phyloP scores from a whole-genome alignment of 2,888 invertebrate genomes.

The Ecliptopera silaceata region DNA sequence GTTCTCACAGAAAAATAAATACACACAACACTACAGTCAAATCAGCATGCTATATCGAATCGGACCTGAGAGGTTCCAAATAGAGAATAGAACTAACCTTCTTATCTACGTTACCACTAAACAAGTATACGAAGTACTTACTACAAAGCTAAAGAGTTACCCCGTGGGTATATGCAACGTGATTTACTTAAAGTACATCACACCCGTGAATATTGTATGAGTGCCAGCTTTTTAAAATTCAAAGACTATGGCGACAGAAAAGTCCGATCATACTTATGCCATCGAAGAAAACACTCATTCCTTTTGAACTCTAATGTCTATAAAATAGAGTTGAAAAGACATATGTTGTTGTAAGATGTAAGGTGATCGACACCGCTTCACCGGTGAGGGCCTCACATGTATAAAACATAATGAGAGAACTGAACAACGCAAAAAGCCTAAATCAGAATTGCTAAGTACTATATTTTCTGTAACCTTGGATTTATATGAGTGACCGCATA shows the following conservation, averaged over 20 bases:
- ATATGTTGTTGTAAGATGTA: conserved; percentile 34
- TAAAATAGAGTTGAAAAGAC: conserved; percentile 40
- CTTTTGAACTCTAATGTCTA: conserved; percentile 23
- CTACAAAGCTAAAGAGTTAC: neutral
- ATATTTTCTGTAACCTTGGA: conserved; percentile 73
- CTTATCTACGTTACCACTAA: neutral
- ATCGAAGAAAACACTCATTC: conserved; percentile 2
- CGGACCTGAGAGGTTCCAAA: no score
- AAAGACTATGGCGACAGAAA: conserved; percentile 30
- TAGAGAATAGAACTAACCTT: no score
- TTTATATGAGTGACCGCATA: conserved; percentile 57
- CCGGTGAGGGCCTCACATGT: conserved; percentile 64
- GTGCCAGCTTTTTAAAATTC: conserved; percentile 30
- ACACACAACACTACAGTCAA: no score
- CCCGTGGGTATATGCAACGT: neutral
- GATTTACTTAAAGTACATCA: neutral
- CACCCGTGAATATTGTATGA: conserved; percentile 12
- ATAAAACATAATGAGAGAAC: conserved; percentile 59
- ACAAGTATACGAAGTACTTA: neutral
- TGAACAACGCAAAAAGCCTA: conserved; percentile 67
- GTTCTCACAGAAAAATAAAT: no score
- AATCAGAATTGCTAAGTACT: conserved; percentile 74
- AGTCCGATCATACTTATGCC: conserved; percentile 21
- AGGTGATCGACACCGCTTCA: conserved; percentile 68
- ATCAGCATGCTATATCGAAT: no score